phyloP scores from a whole-genome alignment of 2,113 vertebrate species.

The Elachura formosa region DNA sequence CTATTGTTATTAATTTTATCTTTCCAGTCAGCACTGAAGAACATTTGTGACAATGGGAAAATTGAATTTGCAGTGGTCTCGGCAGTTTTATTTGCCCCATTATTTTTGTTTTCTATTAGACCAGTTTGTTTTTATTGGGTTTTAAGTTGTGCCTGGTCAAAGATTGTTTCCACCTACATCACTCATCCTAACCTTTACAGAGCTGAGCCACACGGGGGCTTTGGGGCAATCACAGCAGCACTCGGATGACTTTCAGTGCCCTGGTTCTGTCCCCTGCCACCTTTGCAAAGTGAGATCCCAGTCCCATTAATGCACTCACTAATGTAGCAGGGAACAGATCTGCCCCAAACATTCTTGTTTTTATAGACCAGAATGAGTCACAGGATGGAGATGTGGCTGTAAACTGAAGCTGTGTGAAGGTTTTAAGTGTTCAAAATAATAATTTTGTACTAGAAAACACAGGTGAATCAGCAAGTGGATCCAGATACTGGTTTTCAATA shows the following conservation, averaged over 20 bases:
- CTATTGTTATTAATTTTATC: background rate
- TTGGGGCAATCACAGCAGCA: background rate
- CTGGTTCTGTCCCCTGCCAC: background rate
- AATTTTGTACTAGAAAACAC: background rate
- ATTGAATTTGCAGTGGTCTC: background rate
- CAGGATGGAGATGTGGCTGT: background rate
- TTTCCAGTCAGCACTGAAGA: background rate
- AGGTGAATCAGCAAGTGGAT: background rate
- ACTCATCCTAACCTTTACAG: background rate
- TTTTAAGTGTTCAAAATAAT: background rate
- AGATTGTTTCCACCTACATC: background rate
- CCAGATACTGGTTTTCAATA: background rate
- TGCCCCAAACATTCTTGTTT: background rate
- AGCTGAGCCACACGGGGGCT: rapidly evolving
- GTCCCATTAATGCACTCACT: background rate
- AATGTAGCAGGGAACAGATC: background rate
- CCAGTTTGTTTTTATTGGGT: background rate
- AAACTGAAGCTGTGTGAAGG: background rate
- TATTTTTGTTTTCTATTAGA: background rate
- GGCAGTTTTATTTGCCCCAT: background rate
- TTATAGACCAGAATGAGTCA: background rate
- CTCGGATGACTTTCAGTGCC: background rate
- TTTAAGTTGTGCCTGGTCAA: background rate
- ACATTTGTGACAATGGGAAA: background rate
- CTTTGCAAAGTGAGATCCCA: background rate